Conservation (phyloP, 1,140 invertebrate species). For the Drosophila sulfurigaster region DNA sequence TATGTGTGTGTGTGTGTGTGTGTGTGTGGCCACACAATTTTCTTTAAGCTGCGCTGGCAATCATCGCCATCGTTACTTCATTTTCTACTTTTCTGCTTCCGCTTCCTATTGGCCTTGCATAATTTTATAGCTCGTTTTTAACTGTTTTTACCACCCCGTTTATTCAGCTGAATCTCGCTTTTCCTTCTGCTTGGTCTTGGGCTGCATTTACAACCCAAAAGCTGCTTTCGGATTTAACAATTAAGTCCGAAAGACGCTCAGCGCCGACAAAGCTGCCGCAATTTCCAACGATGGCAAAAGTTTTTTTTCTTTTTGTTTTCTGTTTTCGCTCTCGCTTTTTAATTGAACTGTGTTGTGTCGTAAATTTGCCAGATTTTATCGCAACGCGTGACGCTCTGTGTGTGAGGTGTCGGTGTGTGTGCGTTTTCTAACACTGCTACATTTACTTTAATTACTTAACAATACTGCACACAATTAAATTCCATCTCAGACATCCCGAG, state of each 20-base stretch:
- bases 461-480: slow-evolving; percentile 27
- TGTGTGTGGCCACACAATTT: slow-evolving; percentile 20
- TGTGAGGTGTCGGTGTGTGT: background rate
- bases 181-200: background rate
- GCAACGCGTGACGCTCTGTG: slow-evolving; percentile 4
- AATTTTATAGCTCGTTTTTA: slow-evolving; percentile 37
- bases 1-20: slow-evolving; percentile 12
- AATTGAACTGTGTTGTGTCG: slow-evolving; percentile 15
- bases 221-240: slow-evolving; percentile 13
- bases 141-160: slow-evolving; percentile 6
- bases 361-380: slow-evolving; percentile 29
- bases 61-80: slow-evolving; percentile 38
- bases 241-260: slow-evolving; percentile 25
- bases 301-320: slow-evolving; percentile 21
- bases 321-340: slow-evolving; percentile 20
- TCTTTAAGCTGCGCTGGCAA: slow-evolving; percentile 30
- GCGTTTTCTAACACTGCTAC: slow-evolving; percentile 16
- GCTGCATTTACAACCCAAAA: slow-evolving; percentile 24
- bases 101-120: slow-evolving; percentile 33
- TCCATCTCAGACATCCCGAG: background rate
- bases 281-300: slow-evolving; percentile 6
- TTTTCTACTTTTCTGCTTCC: slow-evolving; percentile 17
- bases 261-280: slow-evolving; percentile 9
- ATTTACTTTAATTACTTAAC: slow-evolving; percentile 24
- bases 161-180: background rate